A percentile compares a stretch with the other conserved stretches of the same genome.
phyloP scores from a whole-genome alignment of 2,888 invertebrate genomes.

The Ethmia dodecea region DNA sequence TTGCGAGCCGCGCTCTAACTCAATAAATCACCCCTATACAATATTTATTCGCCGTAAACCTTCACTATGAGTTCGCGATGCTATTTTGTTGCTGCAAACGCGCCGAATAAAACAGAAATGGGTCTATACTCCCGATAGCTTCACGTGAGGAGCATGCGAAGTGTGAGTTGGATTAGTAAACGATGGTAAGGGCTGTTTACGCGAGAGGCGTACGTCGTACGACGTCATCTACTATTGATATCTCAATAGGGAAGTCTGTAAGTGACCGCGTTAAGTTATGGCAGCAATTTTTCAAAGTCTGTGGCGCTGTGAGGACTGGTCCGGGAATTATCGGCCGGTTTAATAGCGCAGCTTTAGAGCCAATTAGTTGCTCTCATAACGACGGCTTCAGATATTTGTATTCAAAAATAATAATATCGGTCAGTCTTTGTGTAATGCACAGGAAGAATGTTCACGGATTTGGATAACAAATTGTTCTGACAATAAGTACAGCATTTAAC shows the following conservation, averaged over 20 bases:
- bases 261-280: constrained; percentile 72
- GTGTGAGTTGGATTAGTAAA: constrained; percentile 4
- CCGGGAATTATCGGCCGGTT: constrained; percentile 45
- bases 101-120: constrained; percentile 2
- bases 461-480: no score
- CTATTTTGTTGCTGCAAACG: constrained; percentile 20
- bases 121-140: not conserved
- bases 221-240: constrained; percentile 70
- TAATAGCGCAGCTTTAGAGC: constrained; percentile 60
- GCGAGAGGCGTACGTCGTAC: constrained; percentile 49
- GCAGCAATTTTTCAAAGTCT: constrained; percentile 69
- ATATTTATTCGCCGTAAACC: constrained; percentile 68
- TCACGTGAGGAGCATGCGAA: not conserved
- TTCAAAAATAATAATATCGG: constrained; percentile 5
- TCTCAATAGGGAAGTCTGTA: constrained; percentile 74
- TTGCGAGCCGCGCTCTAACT: constrained; percentile 50
- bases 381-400: constrained; percentile 19
- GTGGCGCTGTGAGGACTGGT: constrained; percentile 34
- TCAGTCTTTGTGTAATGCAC: constrained; percentile 2
- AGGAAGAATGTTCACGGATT: not conserved
- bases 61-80: constrained; percentile 47
- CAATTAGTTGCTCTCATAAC: constrained; percentile 52
- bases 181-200: constrained; percentile 41
- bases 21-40: constrained; percentile 74
- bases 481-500: no score